Base-by-base conservation (phyloP, 2,797 vertebrate species). In the Bradypodion pumilum region DNA sequence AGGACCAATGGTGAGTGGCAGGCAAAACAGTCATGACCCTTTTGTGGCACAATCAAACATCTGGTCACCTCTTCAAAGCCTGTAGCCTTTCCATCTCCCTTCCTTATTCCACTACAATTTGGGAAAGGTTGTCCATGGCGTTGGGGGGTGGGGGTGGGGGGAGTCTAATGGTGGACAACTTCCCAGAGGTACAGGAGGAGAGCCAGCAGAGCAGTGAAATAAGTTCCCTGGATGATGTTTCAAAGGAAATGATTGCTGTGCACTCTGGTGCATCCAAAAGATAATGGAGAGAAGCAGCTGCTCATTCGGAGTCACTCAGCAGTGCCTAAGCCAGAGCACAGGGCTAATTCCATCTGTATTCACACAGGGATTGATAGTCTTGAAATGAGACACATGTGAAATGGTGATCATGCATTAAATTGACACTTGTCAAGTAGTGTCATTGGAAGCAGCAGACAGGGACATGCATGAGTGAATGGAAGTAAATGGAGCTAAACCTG, bases 1-100 rank as follows among this genome's bases (percentile, higher is more conserved):
- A 0, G 98, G 98, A 32, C 98, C 98, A 81, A 85, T 97, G 94
- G 98, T 99, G 95, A 94, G 97, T 81, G 23, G 7, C 0, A 25
- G 74, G 29, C 80, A 68, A 62, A 35, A 12, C 37, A 52, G 12
- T 15, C 25, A 16, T 15, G 52, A 8, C 15, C 37, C 63, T 56
- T 56, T 27, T 1, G 9, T 7, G 25, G 37, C 27, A 75, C 19
- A 23, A 56, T 65, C 25, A 21, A 16, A 21, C 23, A 46, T n/a
- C 46, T 37, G 62, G 29, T 27, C 68, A 66, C 25, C 52, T 10
- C 25, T 32, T 15, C 8, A 7, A 15, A 63, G 19, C 21, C 21
- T 56, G 19, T 19, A 56, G 52, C 2, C 56, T 21, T 27, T 21
- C 37, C 32, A 6, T 19, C 42, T 19, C n/a, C 40, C 9, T 23